Base-by-base conservation (phyloP, 2,888 invertebrate species). In the Volucella bombylans region DNA sequence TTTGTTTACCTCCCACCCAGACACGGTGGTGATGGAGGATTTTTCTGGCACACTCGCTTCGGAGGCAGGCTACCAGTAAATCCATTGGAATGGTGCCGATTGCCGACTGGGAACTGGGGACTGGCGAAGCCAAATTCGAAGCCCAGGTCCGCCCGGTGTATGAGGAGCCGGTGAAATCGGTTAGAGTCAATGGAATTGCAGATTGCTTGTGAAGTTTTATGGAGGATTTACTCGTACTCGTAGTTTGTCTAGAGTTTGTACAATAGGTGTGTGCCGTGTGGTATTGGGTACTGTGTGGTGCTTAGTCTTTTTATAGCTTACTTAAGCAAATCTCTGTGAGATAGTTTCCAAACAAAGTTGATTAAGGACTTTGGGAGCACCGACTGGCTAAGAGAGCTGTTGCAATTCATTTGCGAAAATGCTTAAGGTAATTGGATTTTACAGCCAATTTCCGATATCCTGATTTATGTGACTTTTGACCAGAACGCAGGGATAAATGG, bases 1-100 rank as follows among this genome's bases (percentile, higher is more conserved):
- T 59, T 59, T 72, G 62, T 73, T 62, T 45, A 14, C 67, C 81
- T 65, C 76, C 82, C 82, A 82, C 82, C 71, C 65, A 61, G 52
- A 41, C 12, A 10, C 54, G 23, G 31, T 31, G n/a, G 52, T 18
- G 52, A 39, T 54, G 31, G 71, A 79, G 45, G 72, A 67, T 65
- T 59, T 79, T 71, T 31, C 38, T 74, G 64, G 69, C 50, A 59
- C 65, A 57, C 50, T 71, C 18, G 50, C 11, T 38, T 6, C 31
- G 6, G 31, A 31, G 31, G 31, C 31, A 31, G 4, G 31, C 31
- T 31, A 31, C 31, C 6, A 41, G 31, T 8, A 43, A 31, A 54
- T 54, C 61, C 68, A 61, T 61, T 68, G 41, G 52, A 76, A 64
- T 69, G 43, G 38, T 43, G 54, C 55, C 55, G 47, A 39, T 6